Percentiles rank a stretch among this genome's conserved stretches.
Evolutionary conservation across 2,888 invertebrate species (phyloP).

Genomic region (Hydropsyche betteni): DNA sequence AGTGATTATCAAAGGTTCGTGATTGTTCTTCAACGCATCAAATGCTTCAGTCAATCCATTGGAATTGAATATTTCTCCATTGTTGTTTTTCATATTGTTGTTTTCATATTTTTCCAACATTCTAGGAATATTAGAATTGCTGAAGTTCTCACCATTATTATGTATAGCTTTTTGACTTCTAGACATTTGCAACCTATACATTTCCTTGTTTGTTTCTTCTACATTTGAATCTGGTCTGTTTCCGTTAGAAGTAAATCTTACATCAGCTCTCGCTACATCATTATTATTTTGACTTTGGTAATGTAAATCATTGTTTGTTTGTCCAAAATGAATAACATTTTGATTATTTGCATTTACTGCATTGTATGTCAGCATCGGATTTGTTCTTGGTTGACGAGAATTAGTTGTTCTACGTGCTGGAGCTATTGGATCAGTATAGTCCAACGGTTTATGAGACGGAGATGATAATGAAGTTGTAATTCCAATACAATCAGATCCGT

Average conservation of each 20-base stretch:
- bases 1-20: constrained; percentile 57
- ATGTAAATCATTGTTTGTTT: constrained; percentile 60
- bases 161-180: constrained; percentile 64
- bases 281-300: constrained; percentile 53
- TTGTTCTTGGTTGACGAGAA: constrained; percentile 68
- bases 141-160: constrained; percentile 59
- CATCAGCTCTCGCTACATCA: constrained; percentile 26
- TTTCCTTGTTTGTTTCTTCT: constrained; percentile 66
- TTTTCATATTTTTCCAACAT: constrained; percentile 46
- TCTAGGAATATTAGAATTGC: constrained; percentile 50
- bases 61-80: constrained; percentile 27
- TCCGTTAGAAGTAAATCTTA: constrained; percentile 60
- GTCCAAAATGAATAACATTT: constrained; percentile 65
- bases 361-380: constrained; percentile 67
- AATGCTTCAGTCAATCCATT: constrained; percentile 5
- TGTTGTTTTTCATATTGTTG: constrained; percentile 27
- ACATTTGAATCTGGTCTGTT: constrained; percentile 65
- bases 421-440: constrained; percentile 40
- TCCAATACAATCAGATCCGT: constrained; percentile 45
- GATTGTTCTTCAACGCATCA: constrained; percentile 28
- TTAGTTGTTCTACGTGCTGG: constrained; percentile 61
- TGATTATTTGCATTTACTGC: constrained; percentile 61
- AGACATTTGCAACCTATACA: constrained; percentile 65
- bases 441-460: constrained; percentile 35
- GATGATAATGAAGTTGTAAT: constrained; percentile 20